These are phyloP conservation scores for Apodemia mormo DNA, from an alignment of 2,888 invertebrate species.

Conservation along the genomic window DNA sequence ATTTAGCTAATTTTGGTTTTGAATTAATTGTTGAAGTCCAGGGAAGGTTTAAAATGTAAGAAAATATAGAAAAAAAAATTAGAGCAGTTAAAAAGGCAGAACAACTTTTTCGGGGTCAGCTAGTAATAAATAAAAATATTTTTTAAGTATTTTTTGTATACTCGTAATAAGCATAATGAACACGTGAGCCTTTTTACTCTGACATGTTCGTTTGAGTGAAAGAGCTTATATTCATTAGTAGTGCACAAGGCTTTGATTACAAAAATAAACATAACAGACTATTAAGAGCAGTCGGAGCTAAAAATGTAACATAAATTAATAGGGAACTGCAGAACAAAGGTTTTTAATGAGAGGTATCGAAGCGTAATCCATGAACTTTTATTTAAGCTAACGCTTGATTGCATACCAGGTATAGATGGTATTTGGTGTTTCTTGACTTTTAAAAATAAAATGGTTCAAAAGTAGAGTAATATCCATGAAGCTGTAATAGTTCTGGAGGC, in stretches of 20 bases:
- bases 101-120: too few relatives aligned
- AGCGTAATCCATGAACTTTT: slow-evolving; percentile 9
- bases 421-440: too few relatives aligned
- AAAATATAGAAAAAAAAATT: too few relatives aligned
- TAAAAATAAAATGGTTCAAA: too few relatives aligned
- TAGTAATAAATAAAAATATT: too few relatives aligned
- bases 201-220: neutral
- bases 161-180: neutral
- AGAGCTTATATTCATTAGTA: neutral
- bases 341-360: slow-evolving; percentile 16
- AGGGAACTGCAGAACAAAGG: slow-evolving; percentile 10
- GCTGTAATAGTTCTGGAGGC: too few relatives aligned
- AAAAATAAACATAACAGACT: slow-evolving; percentile 10
- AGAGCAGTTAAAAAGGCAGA: too few relatives aligned
- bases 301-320: slow-evolving; percentile 10
- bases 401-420: neutral
- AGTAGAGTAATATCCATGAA: too few relatives aligned
- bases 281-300: neutral
- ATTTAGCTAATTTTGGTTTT: too few relatives aligned
- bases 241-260: neutral
- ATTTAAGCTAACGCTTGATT: slow-evolving; percentile 9
- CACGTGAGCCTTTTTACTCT: neutral
- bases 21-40: too few relatives aligned
- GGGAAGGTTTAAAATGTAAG: too few relatives aligned
- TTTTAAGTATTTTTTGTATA: too few relatives aligned